These are phyloP conservation scores for Harpagoxenus sublaevis DNA, from an alignment of 2,888 invertebrate species.

Conservation along the genomic window DNA sequence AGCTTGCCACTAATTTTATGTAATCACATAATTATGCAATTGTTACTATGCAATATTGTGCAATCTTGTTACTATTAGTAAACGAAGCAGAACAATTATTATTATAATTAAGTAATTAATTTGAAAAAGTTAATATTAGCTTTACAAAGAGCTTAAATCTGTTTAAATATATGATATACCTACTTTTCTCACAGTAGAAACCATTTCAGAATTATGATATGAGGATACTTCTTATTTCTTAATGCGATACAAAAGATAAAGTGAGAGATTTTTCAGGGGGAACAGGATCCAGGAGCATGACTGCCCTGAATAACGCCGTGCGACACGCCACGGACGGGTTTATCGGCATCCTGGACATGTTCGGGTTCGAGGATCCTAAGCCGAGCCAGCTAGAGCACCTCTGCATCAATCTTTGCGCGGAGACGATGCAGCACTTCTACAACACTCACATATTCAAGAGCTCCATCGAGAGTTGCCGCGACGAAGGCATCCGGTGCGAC, in stretches of 20 bases:
- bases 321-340: constrained; percentile 97
- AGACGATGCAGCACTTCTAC: constrained; percentile 99
- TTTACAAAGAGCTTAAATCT: neutral
- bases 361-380: constrained; percentile 97
- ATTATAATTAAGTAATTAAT: constrained; percentile 1
- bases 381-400: constrained; percentile 96
- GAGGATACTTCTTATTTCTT: neutral
- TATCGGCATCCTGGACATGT: constrained; percentile 98
- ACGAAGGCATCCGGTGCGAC: constrained; percentile 96
- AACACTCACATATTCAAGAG: constrained; percentile 98
- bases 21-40: neutral
- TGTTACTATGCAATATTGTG: too few species aligned
- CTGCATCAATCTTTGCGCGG: constrained; percentile 97
- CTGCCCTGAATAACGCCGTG: constrained; percentile 96
- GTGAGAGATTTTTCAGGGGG: constrained; percentile 84
- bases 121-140: neutral
- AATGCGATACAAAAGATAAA: neutral
- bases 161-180: too few species aligned
- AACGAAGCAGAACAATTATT: neutral
- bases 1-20: neutral
- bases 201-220: neutral
- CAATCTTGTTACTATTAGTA: neutral
- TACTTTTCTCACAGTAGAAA: neutral
- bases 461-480: constrained; percentile 96
- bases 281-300: constrained; percentile 95